Base-by-base conservation (phyloP, 2,113 vertebrate genomes). In the Capricornis sumatraensis region DNA sequence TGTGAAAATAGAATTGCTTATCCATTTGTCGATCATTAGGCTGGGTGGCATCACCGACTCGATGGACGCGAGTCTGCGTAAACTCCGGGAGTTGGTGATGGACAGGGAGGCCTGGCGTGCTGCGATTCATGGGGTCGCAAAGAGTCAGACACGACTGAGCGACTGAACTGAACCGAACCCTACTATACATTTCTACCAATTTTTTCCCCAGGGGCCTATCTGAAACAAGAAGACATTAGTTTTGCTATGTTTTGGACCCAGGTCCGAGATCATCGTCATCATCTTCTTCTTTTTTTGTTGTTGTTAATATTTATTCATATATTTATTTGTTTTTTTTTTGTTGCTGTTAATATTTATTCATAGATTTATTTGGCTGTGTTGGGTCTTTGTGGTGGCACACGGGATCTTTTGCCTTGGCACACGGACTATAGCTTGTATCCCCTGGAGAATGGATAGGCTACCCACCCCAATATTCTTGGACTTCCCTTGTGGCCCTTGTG, bases 161-260 rank as follows among this genome's bases (percentile, higher is more conserved):
- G 52, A 53, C 52, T 53, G 52, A 53, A 53, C 52, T 53, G 52
- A 53, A 53, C 52, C 17, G 16, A 17, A 12, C 33, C 30, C 6
- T 23, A 43, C 12, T 12, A 30, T 14, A 8, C 2, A 7, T 50
- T 27, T 45, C 57, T 30, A 40, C 25, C 1, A 4, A 40, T 14
- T 55, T 50, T 57, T 8, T n/a, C 17, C 23, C 12, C 10, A 5
- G 5, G 3, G 10, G 21, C 10, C 1, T 7, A 3, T 33, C 13
- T 47, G 28, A 89, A 60, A 43, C 25, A 36, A 13, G 1, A 45
- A 64, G 5, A 14, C 36, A 3, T 7, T 23, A 10, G 21, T 11
- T 82, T 14, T 33, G 36, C 17, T 9, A 2, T 1, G 5, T 30
- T 23, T 79, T 8, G 6, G 7, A 62, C 7, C 2, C 16, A 11